These are phyloP conservation scores for Isotomurus palustris DNA, from an alignment of 2,888 invertebrate genomes.

Conservation along the genomic window DNA sequence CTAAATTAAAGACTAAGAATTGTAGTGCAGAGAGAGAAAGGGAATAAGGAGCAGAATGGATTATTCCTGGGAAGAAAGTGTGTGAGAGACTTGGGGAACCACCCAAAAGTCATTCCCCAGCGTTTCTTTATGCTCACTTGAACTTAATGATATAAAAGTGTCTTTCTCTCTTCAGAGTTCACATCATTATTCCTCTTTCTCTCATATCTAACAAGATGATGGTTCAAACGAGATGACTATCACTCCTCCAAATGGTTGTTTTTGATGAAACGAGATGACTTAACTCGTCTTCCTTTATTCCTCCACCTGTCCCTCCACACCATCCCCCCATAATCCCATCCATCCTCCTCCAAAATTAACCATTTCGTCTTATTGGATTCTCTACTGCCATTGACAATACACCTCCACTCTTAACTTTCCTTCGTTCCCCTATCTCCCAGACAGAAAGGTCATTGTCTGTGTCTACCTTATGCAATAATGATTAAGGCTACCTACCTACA, in stretches of 20 bases:
- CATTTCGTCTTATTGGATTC: no score
- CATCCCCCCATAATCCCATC: no score
- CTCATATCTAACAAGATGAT: background rate
- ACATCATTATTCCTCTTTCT: background rate
- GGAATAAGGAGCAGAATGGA: background rate
- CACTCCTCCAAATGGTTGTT: conserved; percentile 1
- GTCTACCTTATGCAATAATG: no score
- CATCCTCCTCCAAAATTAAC: no score
- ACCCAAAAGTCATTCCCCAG: no score
- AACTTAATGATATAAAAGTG: background rate
- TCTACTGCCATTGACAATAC: no score
- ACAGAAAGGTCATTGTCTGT: no score
- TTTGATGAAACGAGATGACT: background rate
- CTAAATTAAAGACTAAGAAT: background rate
- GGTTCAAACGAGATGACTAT: conserved; percentile 1
- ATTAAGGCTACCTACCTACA: no score
- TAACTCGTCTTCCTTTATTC: background rate
- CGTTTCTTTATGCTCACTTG: background rate
- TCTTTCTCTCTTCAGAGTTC: background rate
- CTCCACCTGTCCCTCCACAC: background rate
- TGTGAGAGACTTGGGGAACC: background rate
- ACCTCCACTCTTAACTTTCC: no score
- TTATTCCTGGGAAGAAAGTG: background rate
- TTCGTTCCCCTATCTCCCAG: no score
- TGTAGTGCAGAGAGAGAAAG: background rate